Conservation (phyloP, 2,888 invertebrate genomes). For the Tridacna crocea region DNA sequence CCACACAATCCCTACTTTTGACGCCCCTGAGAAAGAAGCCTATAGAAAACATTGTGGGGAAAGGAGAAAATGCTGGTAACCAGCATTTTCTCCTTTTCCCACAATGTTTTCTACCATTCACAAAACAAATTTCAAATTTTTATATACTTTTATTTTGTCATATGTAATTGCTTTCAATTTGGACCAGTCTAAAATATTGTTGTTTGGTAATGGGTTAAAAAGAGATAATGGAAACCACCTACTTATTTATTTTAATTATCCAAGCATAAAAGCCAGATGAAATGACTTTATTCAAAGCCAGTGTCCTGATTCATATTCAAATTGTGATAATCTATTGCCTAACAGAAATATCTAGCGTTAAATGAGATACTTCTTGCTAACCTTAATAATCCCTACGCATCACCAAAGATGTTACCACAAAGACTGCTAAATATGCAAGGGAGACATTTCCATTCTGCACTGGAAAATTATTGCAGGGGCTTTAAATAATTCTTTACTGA, state of each 20-base stretch:
- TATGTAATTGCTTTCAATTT: background rate
- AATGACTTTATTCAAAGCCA: constrained; percentile 16
- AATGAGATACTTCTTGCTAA: constrained; percentile 15
- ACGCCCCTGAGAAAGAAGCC: too few relatives aligned
- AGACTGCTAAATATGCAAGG: too few relatives aligned
- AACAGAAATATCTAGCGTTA: constrained; percentile 24
- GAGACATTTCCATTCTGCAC: too few relatives aligned
- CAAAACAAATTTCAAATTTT: background rate
- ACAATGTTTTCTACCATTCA: background rate
- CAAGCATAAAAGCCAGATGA: constrained; percentile 2
- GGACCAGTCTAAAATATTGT: too few relatives aligned
- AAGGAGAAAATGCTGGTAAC: background rate
- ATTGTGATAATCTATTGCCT: constrained; percentile 18
- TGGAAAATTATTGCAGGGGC: too few relatives aligned
- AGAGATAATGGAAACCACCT: constrained; percentile 6
- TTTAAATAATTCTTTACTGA: too few relatives aligned
- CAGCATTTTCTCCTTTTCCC: background rate
- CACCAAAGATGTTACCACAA: too few relatives aligned
- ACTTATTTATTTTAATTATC: constrained; percentile 19
- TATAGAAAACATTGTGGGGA: too few relatives aligned
- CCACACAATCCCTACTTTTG: too few relatives aligned
- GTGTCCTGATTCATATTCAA: constrained; percentile 22
- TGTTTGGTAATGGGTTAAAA: background rate
- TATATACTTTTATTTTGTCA: too few relatives aligned
- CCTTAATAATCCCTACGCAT: too few relatives aligned